Percentiles rank a stretch among this genome's conserved stretches.
phyloP scores from a whole-genome alignment of 2,888 invertebrate genomes.

The Drosophila pegasa region DNA sequence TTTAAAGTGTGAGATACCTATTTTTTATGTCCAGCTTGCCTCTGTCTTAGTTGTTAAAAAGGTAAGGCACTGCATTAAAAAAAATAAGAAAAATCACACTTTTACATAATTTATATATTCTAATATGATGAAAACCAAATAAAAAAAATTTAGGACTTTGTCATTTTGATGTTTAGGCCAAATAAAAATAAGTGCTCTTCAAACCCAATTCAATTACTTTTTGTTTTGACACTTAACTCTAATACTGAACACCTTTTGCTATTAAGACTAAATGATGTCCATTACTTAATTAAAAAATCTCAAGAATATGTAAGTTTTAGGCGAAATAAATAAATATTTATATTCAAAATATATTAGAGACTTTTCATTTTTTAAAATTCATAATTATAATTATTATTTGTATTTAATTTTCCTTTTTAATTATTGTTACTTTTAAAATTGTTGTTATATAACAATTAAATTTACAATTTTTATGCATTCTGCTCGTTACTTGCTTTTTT shows the following conservation, averaged over 20 bases:
- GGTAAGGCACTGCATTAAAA: not conserved
- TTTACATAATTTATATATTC: not conserved
- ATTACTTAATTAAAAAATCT: too few species aligned
- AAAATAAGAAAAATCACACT: not conserved
- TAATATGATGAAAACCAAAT: not conserved
- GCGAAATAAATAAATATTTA: not conserved
- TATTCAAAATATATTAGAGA: not conserved
- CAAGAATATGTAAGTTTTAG: too few species aligned
- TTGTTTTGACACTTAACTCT: not conserved
- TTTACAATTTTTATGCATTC: not conserved
- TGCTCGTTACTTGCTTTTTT: not conserved
- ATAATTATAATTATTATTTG: not conserved
- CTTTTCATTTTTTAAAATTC: not conserved
- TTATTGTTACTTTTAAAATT: not conserved
- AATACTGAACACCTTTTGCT: not conserved
- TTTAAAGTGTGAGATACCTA: too few species aligned
- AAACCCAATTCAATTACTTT: not conserved
- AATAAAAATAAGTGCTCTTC: not conserved
- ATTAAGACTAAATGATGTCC: too few species aligned
- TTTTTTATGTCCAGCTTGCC: not conserved
- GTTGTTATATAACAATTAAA: not conserved
- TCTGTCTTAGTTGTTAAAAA: not conserved
- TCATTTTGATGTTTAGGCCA: not conserved
- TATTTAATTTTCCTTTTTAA: not conserved
- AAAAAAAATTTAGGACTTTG: not conserved